phyloP scores from a whole-genome alignment of 2,888 invertebrate species.

The Polyploca ridens region DNA sequence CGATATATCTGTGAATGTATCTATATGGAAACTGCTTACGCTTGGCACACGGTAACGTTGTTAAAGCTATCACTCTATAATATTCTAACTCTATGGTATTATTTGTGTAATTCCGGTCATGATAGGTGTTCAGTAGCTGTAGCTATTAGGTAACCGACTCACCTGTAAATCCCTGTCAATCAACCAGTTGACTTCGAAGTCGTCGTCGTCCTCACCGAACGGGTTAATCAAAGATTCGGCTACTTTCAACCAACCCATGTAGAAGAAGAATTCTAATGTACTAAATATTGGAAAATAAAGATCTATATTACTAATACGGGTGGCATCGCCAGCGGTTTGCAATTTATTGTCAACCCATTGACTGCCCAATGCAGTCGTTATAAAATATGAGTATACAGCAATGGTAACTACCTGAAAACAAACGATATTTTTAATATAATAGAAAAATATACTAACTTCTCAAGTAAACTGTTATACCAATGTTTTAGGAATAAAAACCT shows the following conservation, averaged over 20 bases:
- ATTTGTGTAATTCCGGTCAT: neutral
- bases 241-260: conserved; percentile 96
- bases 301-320: conserved; percentile 87
- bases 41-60: too few species aligned
- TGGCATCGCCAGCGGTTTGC: conserved; percentile 47
- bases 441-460: neutral
- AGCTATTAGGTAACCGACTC: conserved; percentile 29
- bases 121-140: neutral
- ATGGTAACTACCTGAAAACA: conserved; percentile 91
- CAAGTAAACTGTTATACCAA: neutral
- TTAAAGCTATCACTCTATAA: too few species aligned
- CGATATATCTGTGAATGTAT: too few species aligned
- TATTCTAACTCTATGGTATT: neutral
- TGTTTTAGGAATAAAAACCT: conserved; percentile 72
- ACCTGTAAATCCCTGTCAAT: conserved; percentile 95
- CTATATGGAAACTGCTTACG: too few species aligned
- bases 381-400: conserved; percentile 96
- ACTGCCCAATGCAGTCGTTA: conserved; percentile 94
- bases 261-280: conserved; percentile 94
- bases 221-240: conserved; percentile 96
- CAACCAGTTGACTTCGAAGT: conserved; percentile 97
- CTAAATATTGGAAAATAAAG: conserved; percentile 96
- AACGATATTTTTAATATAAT: conserved; percentile 2
- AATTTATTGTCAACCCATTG: conserved; percentile 91
- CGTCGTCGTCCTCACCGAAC: conserved; percentile 96